These are phyloP conservation scores for Dicentrarchus labrax DNA, from an alignment of 2,113 vertebrate genomes.

Conservation along the genomic window DNA sequence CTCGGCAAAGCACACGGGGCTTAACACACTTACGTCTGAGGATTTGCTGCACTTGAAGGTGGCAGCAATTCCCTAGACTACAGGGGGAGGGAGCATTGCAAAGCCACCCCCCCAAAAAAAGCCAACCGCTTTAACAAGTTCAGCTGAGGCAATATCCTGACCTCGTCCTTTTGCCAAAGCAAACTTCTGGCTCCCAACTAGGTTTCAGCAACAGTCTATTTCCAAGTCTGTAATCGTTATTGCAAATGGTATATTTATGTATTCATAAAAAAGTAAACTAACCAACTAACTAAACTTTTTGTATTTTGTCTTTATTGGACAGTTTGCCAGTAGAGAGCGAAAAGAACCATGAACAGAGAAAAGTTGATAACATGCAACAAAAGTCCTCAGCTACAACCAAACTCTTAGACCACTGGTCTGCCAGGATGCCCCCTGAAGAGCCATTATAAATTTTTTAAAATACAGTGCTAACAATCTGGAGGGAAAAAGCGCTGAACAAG, in stretches of 20 bases:
- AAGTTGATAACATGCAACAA: not conserved
- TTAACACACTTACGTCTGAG: slow-evolving; percentile 78
- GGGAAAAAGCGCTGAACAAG: slow-evolving; percentile 9
- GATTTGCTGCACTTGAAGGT: slow-evolving; percentile 73
- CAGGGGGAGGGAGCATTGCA: slow-evolving; percentile 42
- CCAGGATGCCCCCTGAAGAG: not conserved
- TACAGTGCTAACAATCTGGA: not conserved
- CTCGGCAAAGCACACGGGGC: slow-evolving; percentile 68
- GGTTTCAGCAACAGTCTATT: not conserved
- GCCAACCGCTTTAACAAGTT: slow-evolving; percentile 20
- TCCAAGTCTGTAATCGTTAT: not conserved
- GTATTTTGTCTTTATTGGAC: not conserved
- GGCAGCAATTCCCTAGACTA: slow-evolving; percentile 63
- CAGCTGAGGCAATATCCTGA: slow-evolving; percentile 33
- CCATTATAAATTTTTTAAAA: not conserved
- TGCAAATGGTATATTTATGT: not conserved
- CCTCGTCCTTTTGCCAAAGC: slow-evolving; percentile 6
- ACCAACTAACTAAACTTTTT: not conserved
- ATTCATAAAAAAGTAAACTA: not conserved
- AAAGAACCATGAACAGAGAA: not conserved
- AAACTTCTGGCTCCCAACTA: not conserved
- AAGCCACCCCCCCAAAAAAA: slow-evolving; percentile 17
- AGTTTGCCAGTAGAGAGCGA: not conserved
- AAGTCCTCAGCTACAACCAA: not conserved
- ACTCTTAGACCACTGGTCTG: not conserved